phyloP scores from a whole-genome alignment of 2,797 vertebrate species.

The Acipenser oxyrinchus region DNA sequence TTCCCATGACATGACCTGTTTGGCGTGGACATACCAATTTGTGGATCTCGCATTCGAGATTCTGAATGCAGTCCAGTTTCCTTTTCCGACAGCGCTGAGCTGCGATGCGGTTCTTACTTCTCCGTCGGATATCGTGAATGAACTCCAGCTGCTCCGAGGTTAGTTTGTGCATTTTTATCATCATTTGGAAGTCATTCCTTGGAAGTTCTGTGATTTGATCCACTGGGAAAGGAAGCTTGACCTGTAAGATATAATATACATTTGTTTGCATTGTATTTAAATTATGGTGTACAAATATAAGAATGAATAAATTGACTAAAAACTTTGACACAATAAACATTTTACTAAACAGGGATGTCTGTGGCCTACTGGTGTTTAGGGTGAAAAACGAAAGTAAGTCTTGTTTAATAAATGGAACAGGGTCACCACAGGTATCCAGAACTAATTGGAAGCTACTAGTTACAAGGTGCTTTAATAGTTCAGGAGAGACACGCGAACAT shows the following conservation, averaged over 20 bases:
- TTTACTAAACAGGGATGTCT: neutral
- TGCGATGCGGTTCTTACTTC: slow-evolving; percentile 94
- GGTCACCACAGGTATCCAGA: no score
- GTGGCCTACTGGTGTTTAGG: no score
- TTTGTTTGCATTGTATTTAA: slow-evolving; percentile 5
- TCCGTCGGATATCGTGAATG: slow-evolving; percentile 87
- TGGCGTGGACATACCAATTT: slow-evolving; percentile 74
- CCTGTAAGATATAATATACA: slow-evolving; percentile 56
- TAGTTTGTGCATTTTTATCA: slow-evolving; percentile 99
- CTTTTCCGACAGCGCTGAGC: slow-evolving; percentile 96
- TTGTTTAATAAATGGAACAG: no score
- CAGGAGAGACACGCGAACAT: no score
- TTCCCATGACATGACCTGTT: neutral
- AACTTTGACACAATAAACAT: neutral
- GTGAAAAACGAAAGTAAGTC: no score
- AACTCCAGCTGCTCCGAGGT: slow-evolving; percentile 98
- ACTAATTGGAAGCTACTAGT: no score
- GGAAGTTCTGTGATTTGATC: slow-evolving; percentile 99
- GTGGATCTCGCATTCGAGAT: slow-evolving; percentile 95
- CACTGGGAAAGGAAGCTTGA: slow-evolving; percentile 96
- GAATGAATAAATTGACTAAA: neutral
- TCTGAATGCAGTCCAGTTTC: slow-evolving; percentile 96
- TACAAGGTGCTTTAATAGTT: no score
- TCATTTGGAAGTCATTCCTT: slow-evolving; percentile 98
- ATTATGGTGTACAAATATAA: neutral